Conservation (phyloP, 1,140 invertebrate species). For the Saccostrea cuccullata region DNA sequence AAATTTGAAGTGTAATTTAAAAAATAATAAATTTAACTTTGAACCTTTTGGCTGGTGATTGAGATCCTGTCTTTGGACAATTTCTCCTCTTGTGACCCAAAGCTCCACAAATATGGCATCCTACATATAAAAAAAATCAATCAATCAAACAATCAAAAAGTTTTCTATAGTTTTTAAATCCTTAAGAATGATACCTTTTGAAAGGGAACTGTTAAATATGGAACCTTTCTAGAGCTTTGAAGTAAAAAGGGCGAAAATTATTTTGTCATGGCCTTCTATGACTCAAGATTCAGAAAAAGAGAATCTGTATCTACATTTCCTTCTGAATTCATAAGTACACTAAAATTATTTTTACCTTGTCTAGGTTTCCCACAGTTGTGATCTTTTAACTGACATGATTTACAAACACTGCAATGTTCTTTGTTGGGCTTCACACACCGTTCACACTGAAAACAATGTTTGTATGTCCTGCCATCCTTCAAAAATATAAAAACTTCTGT, state of each 20-base stretch:
- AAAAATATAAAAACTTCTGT: not conserved
- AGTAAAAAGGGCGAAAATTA: no score
- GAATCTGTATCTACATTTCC: no score
- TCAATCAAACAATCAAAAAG: no score
- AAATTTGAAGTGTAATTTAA: no score
- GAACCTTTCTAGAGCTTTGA: no score
- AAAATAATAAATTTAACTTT: not conserved
- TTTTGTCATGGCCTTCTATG: no score
- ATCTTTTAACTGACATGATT: conserved; percentile 81
- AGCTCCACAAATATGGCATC: conserved; percentile 68
- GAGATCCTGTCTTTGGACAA: conserved; percentile 58
- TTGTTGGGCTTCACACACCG: conserved; percentile 91
- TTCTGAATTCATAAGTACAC: conserved; percentile 81
- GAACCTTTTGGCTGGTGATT: conserved; percentile 20
- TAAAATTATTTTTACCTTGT: not conserved
- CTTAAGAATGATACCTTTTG: no score
- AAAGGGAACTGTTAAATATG: no score
- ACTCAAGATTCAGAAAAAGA: no score
- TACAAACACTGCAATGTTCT: conserved; percentile 87
- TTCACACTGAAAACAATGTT: conserved; percentile 87
- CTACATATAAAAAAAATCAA: conserved; percentile 38
- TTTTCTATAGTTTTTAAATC: no score
- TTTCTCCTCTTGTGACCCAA: conserved; percentile 65
- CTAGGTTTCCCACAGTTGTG: conserved; percentile 63
- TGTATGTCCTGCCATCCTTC: conserved; percentile 87